phyloP scores from a whole-genome alignment of 2,113 vertebrate species.

The Coreoperca whiteheadi region DNA sequence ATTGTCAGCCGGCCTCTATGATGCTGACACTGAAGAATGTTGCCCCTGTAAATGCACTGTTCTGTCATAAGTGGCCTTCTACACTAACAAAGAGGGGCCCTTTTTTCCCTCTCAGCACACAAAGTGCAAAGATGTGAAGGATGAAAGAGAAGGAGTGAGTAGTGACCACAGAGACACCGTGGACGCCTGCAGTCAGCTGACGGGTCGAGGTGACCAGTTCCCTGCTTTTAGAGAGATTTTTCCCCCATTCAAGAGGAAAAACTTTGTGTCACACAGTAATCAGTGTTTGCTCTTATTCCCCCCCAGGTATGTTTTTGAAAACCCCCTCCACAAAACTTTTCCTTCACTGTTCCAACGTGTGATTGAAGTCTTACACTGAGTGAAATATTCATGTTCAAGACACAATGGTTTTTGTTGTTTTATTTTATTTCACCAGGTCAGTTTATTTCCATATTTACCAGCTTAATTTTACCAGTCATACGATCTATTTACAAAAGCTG shows the following conservation, averaged over 20 bases:
- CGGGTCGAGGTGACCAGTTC: conserved; percentile 9
- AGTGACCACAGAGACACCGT: neutral
- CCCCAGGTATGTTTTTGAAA: too few species aligned
- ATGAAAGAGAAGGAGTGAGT: conserved; percentile 19
- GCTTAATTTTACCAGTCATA: too few species aligned
- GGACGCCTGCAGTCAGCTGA: conserved; percentile 5
- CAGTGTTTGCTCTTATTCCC: neutral
- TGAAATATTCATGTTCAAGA: too few species aligned
- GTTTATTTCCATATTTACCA: too few species aligned
- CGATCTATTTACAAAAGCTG: too few species aligned
- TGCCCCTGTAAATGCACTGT: conserved; percentile 30
- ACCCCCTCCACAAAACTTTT: too few species aligned
- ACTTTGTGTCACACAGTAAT: neutral
- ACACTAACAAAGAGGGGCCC: conserved; percentile 42
- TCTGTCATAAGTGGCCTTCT: conserved; percentile 53
- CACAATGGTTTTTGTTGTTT: too few species aligned
- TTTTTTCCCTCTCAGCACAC: neutral
- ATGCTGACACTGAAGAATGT: conserved; percentile 42
- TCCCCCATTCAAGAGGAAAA: neutral
- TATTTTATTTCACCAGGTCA: too few species aligned
- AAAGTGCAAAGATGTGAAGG: conserved; percentile 22
- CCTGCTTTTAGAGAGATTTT: conserved; percentile 8
- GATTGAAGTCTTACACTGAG: too few species aligned
- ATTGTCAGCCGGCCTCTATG: neutral
- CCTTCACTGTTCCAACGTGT: too few species aligned